Percentiles rank a stretch among this genome's conserved stretches.
Conservation (phyloP, 1,140 invertebrate genomes). For the Asobara japonica region DNA sequence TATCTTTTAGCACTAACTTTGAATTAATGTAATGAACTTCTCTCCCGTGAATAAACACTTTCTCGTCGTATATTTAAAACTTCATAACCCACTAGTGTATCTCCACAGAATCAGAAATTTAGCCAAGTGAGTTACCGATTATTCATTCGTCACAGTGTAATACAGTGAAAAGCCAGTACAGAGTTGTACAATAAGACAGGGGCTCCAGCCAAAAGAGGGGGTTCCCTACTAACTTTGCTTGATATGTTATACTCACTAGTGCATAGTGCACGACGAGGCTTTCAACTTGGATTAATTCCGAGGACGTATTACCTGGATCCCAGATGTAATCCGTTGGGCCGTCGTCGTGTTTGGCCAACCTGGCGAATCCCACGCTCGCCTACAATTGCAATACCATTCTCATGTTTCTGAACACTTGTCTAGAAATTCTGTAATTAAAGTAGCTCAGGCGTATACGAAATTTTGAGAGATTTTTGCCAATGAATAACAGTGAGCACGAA, state of each 20-base stretch:
- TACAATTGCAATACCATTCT: not conserved
- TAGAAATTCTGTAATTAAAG: too few relatives aligned
- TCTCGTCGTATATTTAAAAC: not conserved
- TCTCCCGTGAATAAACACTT: not conserved
- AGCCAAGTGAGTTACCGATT: not conserved
- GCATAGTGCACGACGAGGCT: conserved; percentile 10
- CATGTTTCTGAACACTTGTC: not conserved
- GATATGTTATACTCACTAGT: conserved; percentile 17
- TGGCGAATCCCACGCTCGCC: not conserved
- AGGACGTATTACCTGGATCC: conserved; percentile 9
- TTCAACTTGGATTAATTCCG: conserved; percentile 28
- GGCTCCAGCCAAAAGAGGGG: not conserved
- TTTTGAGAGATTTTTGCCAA: too few relatives aligned
- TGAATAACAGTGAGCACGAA: too few relatives aligned
- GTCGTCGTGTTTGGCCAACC: conserved; percentile 19
- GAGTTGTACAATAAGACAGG: conserved; percentile 1
- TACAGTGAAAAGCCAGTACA: not conserved
- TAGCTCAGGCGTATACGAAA: too few relatives aligned
- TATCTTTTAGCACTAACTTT: not conserved
- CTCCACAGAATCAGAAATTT: not conserved
- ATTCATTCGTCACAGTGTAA: not conserved
- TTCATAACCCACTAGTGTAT: too few relatives aligned
- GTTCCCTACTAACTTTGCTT: conserved; percentile 17
- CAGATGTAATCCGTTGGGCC: conserved; percentile 22
- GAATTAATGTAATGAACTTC: conserved; percentile 1